These are phyloP conservation scores for Microctonus aethiopoides DNA, from an alignment of 2,888 invertebrate species.

Conservation along the genomic window DNA sequence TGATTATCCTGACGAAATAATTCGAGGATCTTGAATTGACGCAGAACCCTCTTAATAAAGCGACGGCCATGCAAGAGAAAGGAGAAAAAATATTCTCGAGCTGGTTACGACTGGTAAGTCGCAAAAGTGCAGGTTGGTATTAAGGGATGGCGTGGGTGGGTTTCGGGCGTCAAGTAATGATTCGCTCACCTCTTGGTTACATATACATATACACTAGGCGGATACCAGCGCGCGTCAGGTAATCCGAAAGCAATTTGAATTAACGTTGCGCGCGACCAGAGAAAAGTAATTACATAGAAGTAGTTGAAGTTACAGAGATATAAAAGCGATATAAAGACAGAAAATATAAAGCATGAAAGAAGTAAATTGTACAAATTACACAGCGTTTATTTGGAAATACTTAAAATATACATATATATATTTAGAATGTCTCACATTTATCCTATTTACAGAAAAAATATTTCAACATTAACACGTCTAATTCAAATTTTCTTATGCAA, in stretches of 20 bases:
- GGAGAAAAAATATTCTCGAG: constrained; percentile 4
- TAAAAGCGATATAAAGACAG: background rate
- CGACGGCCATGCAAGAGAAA: constrained; percentile 1
- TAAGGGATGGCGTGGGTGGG: background rate
- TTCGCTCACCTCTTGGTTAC: background rate
- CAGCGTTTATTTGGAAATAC: constrained; percentile 36
- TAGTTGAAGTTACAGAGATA: constrained; percentile 39
- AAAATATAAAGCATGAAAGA: background rate
- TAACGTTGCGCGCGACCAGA: constrained; percentile 56
- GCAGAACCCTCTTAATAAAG: constrained; percentile 8
- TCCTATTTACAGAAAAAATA: constrained; percentile 15
- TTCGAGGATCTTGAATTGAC: constrained; percentile 26
- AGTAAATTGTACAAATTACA: too few relatives aligned
- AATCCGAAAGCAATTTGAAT: constrained; percentile 63
- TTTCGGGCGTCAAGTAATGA: background rate
- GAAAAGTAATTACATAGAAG: constrained; percentile 60
- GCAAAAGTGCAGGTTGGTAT: constrained; percentile 4
- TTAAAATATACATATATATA: constrained; percentile 33
- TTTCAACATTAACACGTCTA: constrained; percentile 40
- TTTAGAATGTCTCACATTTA: constrained; percentile 2
- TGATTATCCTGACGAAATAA: constrained; percentile 30
- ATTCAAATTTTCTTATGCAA: constrained; percentile 58
- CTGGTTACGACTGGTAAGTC: constrained; percentile 23
- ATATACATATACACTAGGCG: background rate
- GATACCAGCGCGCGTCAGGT: constrained; percentile 47